phyloP scores from a whole-genome alignment of 2,797 vertebrate genomes.

The Cichlasoma orientale region DNA sequence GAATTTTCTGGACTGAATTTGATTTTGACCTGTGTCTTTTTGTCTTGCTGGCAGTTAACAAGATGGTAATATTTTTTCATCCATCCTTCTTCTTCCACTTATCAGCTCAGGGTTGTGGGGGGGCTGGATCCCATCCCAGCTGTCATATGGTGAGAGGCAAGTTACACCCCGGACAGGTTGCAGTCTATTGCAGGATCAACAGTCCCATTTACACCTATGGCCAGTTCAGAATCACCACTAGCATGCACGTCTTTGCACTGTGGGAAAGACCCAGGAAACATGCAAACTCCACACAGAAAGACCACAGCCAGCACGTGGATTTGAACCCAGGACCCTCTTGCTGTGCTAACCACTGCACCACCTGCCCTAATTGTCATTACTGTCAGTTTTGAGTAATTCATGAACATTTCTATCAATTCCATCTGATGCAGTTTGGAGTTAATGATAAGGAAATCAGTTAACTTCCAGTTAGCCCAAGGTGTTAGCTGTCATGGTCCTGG shows the following conservation, averaged over 20 bases:
- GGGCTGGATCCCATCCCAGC: not conserved
- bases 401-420: too few relatives aligned
- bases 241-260: not conserved
- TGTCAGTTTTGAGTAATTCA: too few relatives aligned
- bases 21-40: too few relatives aligned
- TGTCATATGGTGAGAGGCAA: not conserved
- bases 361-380: not conserved
- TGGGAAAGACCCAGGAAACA: not conserved
- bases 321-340: not conserved
- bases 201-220: not conserved
- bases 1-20: too few relatives aligned
- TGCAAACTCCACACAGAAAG: not conserved
- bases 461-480: too few relatives aligned
- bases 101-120: not conserved
- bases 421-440: too few relatives aligned
- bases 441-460: too few relatives aligned
- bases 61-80: too few relatives aligned
- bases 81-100: not conserved
- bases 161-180: not conserved
- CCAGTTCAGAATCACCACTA: not conserved
- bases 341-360: not conserved
- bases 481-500: too few relatives aligned
- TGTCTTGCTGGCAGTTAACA: too few relatives aligned
- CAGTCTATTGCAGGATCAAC: not conserved
- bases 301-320: not conserved